phyloP scores from a whole-genome alignment of 2,113 vertebrate species.

The Leuciscus idus region DNA sequence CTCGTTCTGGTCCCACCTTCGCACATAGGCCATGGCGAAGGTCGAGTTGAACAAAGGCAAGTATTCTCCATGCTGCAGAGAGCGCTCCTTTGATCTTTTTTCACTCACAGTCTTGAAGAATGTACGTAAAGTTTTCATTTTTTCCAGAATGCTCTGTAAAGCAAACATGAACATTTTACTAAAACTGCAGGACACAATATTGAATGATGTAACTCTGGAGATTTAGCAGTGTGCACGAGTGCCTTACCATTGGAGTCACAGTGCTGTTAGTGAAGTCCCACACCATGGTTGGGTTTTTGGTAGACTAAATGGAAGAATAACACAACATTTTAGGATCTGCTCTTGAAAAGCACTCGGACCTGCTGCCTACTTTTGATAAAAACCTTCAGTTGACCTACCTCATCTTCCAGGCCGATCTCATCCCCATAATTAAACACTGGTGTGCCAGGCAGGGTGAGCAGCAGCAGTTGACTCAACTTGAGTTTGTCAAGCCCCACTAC shows the following conservation, averaged over 20 bases:
- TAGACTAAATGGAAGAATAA: conserved; percentile 46
- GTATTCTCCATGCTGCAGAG: conserved; percentile 81
- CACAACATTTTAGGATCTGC: background rate
- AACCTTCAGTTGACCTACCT: conserved; percentile 57
- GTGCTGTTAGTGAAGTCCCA: conserved; percentile 61
- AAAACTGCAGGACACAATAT: background rate
- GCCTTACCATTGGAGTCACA: conserved; percentile 66
- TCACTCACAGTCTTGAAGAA: conserved; percentile 76
- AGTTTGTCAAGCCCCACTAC: conserved; percentile 60
- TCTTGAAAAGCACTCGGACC: background rate
- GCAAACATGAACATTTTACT: background rate
- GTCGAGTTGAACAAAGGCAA: conserved; percentile 22
- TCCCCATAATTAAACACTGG: conserved; percentile 84
- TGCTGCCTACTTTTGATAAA: background rate
- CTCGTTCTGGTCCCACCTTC: conserved; percentile 85
- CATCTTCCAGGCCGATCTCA: conserved; percentile 79
- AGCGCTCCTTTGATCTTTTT: conserved; percentile 78
- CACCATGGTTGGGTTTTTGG: conserved; percentile 67
- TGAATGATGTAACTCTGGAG: background rate
- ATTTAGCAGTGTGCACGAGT: background rate
- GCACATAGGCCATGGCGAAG: conserved; percentile 72
- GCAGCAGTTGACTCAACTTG: conserved; percentile 76
- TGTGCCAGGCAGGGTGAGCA: conserved; percentile 84
- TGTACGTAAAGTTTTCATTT: conserved; percentile 44
- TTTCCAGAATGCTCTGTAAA: conserved; percentile 62